Base-by-base conservation (phyloP, 2,113 vertebrate genomes). In the Parus major region DNA sequence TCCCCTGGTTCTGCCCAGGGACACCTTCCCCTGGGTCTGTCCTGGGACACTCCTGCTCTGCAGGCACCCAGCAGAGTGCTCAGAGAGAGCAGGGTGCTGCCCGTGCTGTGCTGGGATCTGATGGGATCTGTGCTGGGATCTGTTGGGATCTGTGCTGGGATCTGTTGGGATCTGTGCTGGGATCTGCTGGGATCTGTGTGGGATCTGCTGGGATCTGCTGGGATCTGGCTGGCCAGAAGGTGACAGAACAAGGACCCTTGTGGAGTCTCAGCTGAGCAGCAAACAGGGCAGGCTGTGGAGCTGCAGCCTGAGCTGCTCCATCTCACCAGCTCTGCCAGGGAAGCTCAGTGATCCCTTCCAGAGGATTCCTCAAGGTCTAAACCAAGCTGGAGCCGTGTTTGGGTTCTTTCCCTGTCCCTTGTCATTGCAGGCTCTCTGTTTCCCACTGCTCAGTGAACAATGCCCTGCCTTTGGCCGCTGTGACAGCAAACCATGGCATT, bases 11-110 rank as follows among this genome's bases (percentile, higher is more conserved):
- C 36, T 36, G 36, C 36, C 36, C 36, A 36, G 70, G 47, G 49
- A 12, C 39, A 39, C 39, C 36, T 36, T 36, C 36, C 36, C 36
- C 36, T 36, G 36, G 36, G 8, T 9, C 36, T 36, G 36, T 9
- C 36, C 36, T 10, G 23, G 35, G 42, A 7, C 39, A 39, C 23
- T 9, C 0, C 8, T 21, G 66, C 36, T 36, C 12, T 0, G 5
- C 66, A 28, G 70, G 71, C 61, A 23, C 4, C 0, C 1, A n/a
- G 63, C 68, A 12, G 16, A 11, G 64, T 0, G 2, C 33, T 3
- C 0, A 0, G 50, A 20, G 52, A 23, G 4, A n/a, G 44, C 14
- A 0, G 3, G 5, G 31, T 69, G 35, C 35, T 71, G 69, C 79
- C 44, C n/a, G 3, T 16, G 53, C 12, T 10, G 7, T 8, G 35